Evolutionary conservation across 2,888 invertebrate species (phyloP).

Genomic region (Cephonodes hylas): DNA sequence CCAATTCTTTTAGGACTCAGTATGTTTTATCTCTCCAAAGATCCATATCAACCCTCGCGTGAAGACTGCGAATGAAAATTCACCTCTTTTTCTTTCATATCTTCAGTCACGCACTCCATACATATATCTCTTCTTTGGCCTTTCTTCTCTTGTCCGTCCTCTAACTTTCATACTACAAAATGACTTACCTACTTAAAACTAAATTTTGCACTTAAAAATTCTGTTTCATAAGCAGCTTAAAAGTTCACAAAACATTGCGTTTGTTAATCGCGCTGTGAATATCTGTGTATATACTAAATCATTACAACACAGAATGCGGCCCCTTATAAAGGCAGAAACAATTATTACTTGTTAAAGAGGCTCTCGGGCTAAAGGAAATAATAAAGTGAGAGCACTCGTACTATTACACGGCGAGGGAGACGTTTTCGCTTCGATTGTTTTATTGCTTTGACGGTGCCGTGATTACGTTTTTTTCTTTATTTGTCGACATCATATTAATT

Average conservation of each 20-base stretch:
- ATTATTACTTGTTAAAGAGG: constrained; percentile 61
- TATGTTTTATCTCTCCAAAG: too few relatives aligned
- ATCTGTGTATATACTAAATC: constrained; percentile 32
- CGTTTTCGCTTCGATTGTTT: constrained; percentile 40
- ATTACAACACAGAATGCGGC: constrained; percentile 32
- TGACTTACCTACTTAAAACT: too few relatives aligned
- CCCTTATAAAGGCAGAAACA: constrained; percentile 52
- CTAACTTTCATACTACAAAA: too few relatives aligned
- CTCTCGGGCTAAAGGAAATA: constrained; percentile 45
- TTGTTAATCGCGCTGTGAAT: constrained; percentile 19
- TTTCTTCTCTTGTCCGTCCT: too few relatives aligned
- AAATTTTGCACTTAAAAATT: too few relatives aligned
- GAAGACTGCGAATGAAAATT: too few relatives aligned
- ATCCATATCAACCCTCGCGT: too few relatives aligned
- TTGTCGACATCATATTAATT: constrained; percentile 21
- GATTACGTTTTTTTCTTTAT: constrained; percentile 31
- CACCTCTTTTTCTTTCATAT: too few relatives aligned
- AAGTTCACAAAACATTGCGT: constrained; percentile 14
- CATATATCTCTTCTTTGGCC: too few relatives aligned
- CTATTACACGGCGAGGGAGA: constrained; percentile 25
- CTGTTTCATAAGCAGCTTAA: background rate
- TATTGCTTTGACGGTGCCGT: constrained; percentile 38
- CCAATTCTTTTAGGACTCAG: too few relatives aligned
- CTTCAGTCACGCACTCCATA: too few relatives aligned
- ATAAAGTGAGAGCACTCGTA: constrained; percentile 43